Conservation (phyloP, 2,797 vertebrate genomes). For the Cephalopachus bancanus region DNA sequence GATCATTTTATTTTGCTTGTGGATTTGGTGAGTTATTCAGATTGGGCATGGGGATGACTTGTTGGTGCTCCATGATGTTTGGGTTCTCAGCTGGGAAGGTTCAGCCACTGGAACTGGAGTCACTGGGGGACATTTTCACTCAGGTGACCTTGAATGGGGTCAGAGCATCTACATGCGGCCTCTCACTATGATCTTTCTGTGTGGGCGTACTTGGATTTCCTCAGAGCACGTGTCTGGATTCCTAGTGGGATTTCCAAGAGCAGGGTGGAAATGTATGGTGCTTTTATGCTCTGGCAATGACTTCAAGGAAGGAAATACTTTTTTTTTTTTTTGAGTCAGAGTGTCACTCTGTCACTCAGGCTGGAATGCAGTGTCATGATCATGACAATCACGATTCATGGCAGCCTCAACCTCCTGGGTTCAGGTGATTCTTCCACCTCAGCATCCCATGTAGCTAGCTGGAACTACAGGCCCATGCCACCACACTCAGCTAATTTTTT, state of each 20-base stretch:
- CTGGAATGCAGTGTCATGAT: no score
- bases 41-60: background rate
- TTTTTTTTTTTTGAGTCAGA: background rate
- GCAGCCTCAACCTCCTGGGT: no score
- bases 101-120: background rate
- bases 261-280: background rate
- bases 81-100: background rate
- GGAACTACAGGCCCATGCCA: no score
- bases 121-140: background rate
- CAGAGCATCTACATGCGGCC: background rate
- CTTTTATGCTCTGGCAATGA: background rate
- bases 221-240: background rate
- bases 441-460: no score
- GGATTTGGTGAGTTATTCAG: background rate
- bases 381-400: no score
- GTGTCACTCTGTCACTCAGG: no score
- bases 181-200: background rate
- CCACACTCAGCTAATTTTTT: no score
- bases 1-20: background rate
- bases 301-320: background rate
- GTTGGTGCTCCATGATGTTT: background rate
- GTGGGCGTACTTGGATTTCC: background rate
- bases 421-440: no score
- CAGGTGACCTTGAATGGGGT: background rate
- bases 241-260: background rate